Percentiles rank a stretch among this genome's conserved stretches.
Conservation (phyloP, 2,888 invertebrate species). For the Metacarcinus magister region DNA sequence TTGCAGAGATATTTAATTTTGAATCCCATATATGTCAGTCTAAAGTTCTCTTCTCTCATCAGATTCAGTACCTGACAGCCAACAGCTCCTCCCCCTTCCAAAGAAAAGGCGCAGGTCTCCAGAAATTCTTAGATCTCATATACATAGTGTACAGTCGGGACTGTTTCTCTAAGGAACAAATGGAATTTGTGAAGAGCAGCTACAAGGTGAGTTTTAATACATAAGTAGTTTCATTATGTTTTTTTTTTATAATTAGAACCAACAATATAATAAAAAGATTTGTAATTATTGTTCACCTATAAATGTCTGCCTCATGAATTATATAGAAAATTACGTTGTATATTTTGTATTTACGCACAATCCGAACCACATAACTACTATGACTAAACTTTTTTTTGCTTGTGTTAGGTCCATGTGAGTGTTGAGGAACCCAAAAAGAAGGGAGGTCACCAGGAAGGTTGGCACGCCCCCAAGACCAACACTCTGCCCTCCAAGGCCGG, state of each 20-base stretch:
- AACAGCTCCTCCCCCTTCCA: slow-evolving; percentile 89
- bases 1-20: not conserved
- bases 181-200: slow-evolving; percentile 88
- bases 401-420: slow-evolving; percentile 83
- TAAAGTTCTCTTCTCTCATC: not conserved
- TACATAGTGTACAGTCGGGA: slow-evolving; percentile 89
- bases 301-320: not conserved
- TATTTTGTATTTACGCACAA: not conserved
- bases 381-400: not conserved
- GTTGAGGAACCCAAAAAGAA: slow-evolving; percentile 83
- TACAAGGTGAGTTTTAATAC: slow-evolving; percentile 88
- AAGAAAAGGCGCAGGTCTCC: slow-evolving; percentile 91
- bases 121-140: slow-evolving; percentile 91
- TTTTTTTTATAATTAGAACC: too few species aligned
- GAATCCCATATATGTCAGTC: not conserved
- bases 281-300: not conserved
- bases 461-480: slow-evolving; percentile 65
- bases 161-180: slow-evolving; percentile 86
- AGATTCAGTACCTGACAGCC: slow-evolving; percentile 89
- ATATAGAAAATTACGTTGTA: not conserved
- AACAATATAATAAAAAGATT: not conserved
- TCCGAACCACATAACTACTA: not conserved
- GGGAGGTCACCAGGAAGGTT: slow-evolving; percentile 58
- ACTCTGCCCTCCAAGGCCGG: slow-evolving; percentile 72
- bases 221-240: not conserved